phyloP scores from a whole-genome alignment of 2,888 invertebrate species.

The Bimastos eiseni region DNA sequence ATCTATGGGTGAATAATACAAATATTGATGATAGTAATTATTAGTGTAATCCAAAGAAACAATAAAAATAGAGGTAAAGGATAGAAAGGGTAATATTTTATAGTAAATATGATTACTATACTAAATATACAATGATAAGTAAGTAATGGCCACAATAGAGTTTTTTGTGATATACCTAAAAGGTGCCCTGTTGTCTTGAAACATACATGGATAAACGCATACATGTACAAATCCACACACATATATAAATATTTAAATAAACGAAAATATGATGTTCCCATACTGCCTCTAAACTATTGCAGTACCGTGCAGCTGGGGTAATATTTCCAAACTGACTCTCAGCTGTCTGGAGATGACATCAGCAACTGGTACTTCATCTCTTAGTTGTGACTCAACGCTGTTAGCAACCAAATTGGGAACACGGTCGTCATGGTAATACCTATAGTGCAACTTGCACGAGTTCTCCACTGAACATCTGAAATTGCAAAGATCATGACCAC shows the following conservation, averaged over 20 bases:
- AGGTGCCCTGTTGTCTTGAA: too few relatives aligned
- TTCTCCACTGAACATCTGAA: neutral
- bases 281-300: neutral
- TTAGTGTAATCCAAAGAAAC: too few relatives aligned
- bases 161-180: too few relatives aligned
- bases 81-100: neutral
- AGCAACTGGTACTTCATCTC: neutral
- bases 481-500: neutral
- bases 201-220: too few relatives aligned
- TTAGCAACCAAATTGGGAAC: neutral
- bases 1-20: neutral
- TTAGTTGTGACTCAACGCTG: neutral
- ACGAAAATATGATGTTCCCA: neutral
- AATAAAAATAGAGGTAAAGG: neutral
- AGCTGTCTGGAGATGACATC: neutral
- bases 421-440: conserved; percentile 8
- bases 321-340: neutral
- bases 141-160: too few relatives aligned
- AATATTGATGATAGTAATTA: too few relatives aligned
- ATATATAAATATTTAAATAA: neutral
- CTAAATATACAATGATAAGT: neutral
- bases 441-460: conserved; percentile 14
- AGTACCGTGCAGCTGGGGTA: neutral
- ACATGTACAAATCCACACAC: neutral
- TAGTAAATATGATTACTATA: neutral